Evolutionary conservation across 2,113 vertebrate genomes (phyloP), one percentile per base, ranked within the genome.

Genomic region (Amphiprion percula): DNA sequence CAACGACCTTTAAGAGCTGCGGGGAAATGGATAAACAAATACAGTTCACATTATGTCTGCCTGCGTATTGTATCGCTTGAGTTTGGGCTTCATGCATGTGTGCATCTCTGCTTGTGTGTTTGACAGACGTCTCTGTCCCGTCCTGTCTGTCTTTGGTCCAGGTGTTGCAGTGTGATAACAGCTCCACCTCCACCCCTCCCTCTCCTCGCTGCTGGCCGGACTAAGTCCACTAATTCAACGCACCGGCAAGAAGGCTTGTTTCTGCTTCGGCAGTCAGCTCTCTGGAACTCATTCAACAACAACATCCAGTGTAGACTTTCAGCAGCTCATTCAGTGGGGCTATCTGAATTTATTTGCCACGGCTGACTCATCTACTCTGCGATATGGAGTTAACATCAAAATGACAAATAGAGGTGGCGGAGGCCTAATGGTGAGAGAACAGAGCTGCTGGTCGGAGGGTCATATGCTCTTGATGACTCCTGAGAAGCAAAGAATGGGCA

Each of bases 81-180:
- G 30, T 52, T 63, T 30, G 11, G 33, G 37, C 67, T 44, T 15
- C 50, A 37, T 44, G 52, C 44, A 12, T 24, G 23, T 62, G 47
- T 60, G 67, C 52, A 61, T 73, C 24, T 69, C 21, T n/a, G 62
- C 33, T 56, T 70, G 50, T 66, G 70, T 41, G 76, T 75, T 83
- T 88, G 88, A 90, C 84, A 78, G 87, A 90, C 55, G 7, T 91
- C 80, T 88, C 77, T 79, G 71, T 89, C 80, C 78, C 58, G 19
- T 79, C 75, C 79, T 74, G 89, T 75, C 87, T 58, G 78, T 88
- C 82, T 79, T 47, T 26, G 80, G 71, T 77, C 89, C 92, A 93
- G 92, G 92, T 93, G 92, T 83, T 85, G 74, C 64, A 10, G 68
- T 58, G 82, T 84, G 92, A 92, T 93, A 92, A 93, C 79, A 81